Percentiles rank a stretch among this genome's conserved stretches.
These are phyloP conservation scores for Formicarius rufipectus DNA, from an alignment of 2,113 vertebrate species.

Conservation along the genomic window DNA sequence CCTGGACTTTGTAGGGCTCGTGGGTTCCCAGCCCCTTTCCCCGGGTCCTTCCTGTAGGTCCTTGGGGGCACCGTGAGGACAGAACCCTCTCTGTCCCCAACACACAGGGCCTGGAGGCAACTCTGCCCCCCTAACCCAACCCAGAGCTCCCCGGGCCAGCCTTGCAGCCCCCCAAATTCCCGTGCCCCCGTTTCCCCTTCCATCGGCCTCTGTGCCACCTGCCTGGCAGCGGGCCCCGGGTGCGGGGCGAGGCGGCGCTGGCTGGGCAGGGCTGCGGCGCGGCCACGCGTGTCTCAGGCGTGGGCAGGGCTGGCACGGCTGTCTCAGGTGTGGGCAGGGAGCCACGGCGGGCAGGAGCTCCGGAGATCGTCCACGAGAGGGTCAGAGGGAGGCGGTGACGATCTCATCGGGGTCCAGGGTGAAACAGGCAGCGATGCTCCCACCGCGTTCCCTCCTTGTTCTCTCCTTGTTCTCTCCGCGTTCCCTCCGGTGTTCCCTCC, in stretches of 20 bases:
- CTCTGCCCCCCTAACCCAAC: neutral
- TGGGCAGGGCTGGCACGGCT: neutral
- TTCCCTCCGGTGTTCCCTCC: neutral
- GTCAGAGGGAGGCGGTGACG: neutral
- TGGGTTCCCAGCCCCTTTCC: neutral
- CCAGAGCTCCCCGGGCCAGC: rapidly evolving
- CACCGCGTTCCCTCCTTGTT: neutral
- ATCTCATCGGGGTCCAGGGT: neutral
- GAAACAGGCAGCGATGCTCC: neutral
- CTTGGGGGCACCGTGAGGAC: rapidly evolving
- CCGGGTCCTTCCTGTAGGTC: neutral
- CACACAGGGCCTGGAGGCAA: rapidly evolving
- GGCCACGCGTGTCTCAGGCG: neutral
- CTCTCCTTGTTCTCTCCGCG: neutral
- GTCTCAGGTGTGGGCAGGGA: neutral
- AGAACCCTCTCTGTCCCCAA: rapidly evolving
- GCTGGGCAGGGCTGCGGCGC: constrained; percentile 46
- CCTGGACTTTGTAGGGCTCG: rapidly evolving
- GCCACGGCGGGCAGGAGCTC: neutral
- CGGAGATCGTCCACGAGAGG: neutral
- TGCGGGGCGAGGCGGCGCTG: neutral
- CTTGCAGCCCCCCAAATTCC: rapidly evolving
- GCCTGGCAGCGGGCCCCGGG: constrained; percentile 24
- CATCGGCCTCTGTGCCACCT: rapidly evolving
- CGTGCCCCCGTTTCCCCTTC: neutral